Conservation (phyloP, 1,140 invertebrate species). For the Globodera ellingtonae region DNA sequence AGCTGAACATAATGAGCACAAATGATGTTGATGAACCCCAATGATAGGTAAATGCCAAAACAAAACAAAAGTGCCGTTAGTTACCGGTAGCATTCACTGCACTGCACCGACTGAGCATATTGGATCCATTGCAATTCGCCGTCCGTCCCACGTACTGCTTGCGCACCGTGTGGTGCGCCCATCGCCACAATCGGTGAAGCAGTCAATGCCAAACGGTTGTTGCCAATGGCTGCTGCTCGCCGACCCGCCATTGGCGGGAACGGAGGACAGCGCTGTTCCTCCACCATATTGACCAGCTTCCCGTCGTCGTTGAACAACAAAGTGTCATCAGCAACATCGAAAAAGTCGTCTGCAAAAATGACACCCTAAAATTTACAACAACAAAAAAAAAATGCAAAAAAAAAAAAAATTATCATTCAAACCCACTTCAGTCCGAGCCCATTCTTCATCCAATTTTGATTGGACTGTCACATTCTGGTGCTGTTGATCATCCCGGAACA, state of each 20-base stretch:
- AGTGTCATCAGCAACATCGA: constrained; percentile 13
- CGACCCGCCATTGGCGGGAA: background rate
- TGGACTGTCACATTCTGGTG: background rate
- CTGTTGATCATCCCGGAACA: background rate
- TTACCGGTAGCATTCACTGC: constrained; percentile 46
- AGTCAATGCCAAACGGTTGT: background rate
- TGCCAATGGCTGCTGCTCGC: background rate
- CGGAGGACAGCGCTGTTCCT: background rate
- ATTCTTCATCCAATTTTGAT: constrained; percentile 37
- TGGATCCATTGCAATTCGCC: constrained; percentile 34
- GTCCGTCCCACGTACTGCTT: constrained; percentile 23
- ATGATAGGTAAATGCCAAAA: constrained; percentile 16
- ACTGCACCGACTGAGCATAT: constrained; percentile 41
- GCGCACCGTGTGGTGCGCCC: background rate
- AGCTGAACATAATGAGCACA: background rate
- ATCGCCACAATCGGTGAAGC: background rate
- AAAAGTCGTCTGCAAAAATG: constrained; percentile 48
- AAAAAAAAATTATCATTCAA: constrained; percentile 10
- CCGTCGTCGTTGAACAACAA: constrained; percentile 26
- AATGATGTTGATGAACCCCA: no score
- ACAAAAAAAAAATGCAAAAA: constrained; percentile 21
- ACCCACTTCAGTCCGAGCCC: constrained; percentile 30
- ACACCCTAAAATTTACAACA: constrained; percentile 37
- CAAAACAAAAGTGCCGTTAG: background rate
- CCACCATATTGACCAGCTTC: background rate